Evolutionary conservation across 2,113 vertebrate genomes (phyloP).

Genomic region (Hypomesus transpacificus): DNA sequence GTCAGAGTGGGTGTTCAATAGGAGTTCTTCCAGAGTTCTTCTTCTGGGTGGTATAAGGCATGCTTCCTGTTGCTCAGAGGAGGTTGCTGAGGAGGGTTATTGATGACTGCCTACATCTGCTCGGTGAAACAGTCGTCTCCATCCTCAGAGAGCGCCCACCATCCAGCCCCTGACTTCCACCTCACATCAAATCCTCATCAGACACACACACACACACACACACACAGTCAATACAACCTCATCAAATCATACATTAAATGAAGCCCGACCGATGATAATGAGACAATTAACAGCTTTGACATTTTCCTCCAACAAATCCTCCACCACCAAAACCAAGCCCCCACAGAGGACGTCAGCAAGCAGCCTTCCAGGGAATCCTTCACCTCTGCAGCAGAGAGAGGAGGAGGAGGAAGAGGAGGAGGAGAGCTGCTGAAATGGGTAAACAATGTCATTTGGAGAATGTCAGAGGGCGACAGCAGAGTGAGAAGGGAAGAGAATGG

Average conservation of each 20-base stretch:
- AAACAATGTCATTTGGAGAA: slow-evolving; percentile 45
- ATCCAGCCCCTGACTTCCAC: too few species aligned
- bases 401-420: too few species aligned
- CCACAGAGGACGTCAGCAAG: slow-evolving; percentile 6
- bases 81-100: too few species aligned
- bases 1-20: too few species aligned
- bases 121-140: too few species aligned
- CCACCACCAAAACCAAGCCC: slow-evolving; percentile 26
- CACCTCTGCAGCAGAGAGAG: background rate
- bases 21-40: too few species aligned
- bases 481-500: slow-evolving; percentile 28
- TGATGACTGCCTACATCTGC: too few species aligned
- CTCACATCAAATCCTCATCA: background rate
- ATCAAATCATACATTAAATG: slow-evolving; percentile 48
- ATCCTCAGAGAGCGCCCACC: too few species aligned
- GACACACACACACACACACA: background rate
- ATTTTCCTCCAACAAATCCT: slow-evolving; percentile 38
- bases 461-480: slow-evolving; percentile 41
- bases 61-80: too few species aligned
- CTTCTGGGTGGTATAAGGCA: too few species aligned
- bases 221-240: slow-evolving; percentile 23
- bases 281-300: slow-evolving; percentile 53
- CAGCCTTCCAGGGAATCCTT: slow-evolving; percentile 5
- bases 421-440: slow-evolving; percentile 28
- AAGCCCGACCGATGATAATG: slow-evolving; percentile 34